Conservation (phyloP, 2,888 invertebrate genomes). For the Mycalesis mineus region DNA sequence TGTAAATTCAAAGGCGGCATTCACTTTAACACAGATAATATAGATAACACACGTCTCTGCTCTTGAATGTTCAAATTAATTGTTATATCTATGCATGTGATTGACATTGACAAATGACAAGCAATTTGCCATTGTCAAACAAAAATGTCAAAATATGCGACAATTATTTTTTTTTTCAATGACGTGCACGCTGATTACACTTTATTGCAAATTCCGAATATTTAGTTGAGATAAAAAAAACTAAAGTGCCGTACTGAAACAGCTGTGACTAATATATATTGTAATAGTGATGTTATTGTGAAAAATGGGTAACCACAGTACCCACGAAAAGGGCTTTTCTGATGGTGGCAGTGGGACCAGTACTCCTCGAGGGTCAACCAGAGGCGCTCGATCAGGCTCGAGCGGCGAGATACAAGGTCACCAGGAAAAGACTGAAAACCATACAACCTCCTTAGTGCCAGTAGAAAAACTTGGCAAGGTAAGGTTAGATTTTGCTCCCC, state of each 20-base stretch:
- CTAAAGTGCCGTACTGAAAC: background rate
- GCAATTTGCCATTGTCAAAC: background rate
- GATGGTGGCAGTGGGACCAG: conserved; percentile 57
- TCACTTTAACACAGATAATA: too few species aligned
- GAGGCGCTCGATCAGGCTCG: conserved; percentile 77
- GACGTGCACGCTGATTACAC: conserved; percentile 12
- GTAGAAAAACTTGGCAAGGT: conserved; percentile 88
- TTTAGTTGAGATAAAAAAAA: background rate
- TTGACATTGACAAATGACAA: too few species aligned
- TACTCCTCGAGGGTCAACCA: conserved; percentile 65
- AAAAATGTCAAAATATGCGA: background rate
- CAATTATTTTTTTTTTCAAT: conserved; percentile 7
- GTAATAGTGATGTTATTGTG: conserved; percentile 13
- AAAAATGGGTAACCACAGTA: conserved; percentile 63
- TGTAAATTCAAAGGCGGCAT: too few species aligned
- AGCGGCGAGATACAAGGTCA: conserved; percentile 80
- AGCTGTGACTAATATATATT: conserved; percentile 6
- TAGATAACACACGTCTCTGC: too few species aligned
- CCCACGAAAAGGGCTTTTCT: conserved; percentile 56
- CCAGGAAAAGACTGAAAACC: conserved; percentile 71
- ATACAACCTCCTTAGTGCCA: conserved; percentile 81
- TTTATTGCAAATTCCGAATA: background rate
- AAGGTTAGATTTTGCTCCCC: conserved; percentile 29
- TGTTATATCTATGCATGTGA: too few species aligned
- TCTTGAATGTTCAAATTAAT: too few species aligned